A percentile compares a stretch with the other conserved stretches of the same genome.
These are phyloP conservation scores for Dinomys branickii DNA, from an alignment of 2,113 vertebrate species.

Conservation along the genomic window DNA sequence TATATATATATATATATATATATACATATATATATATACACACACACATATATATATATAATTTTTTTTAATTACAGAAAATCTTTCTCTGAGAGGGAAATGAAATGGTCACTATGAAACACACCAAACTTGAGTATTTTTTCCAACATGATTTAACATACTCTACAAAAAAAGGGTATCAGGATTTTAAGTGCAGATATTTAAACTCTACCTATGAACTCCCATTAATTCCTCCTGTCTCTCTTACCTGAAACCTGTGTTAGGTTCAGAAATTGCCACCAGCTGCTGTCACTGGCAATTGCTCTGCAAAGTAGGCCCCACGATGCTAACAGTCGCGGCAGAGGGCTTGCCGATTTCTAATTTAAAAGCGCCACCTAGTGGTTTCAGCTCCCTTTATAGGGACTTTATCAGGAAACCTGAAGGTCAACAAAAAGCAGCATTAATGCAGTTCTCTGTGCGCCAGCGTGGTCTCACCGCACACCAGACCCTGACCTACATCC, in stretches of 20 bases:
- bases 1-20: too few species aligned
- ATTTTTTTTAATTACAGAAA: slow-evolving; percentile 28
- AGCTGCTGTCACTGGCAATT: background rate
- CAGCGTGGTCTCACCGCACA: background rate
- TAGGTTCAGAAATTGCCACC: slow-evolving; percentile 37
- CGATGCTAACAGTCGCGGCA: background rate
- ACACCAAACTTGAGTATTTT: slow-evolving; percentile 26
- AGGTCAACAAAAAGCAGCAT: background rate
- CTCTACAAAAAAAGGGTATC: background rate
- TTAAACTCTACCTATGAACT: slow-evolving; percentile 7
- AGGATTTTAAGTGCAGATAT: slow-evolving; percentile 58
- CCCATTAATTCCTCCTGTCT: background rate
- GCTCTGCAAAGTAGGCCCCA: background rate
- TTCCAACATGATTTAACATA: slow-evolving; percentile 37
- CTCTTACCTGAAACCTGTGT: slow-evolving; percentile 37
- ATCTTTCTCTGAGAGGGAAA: background rate
- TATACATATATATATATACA: too few species aligned
- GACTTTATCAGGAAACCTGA: slow-evolving; percentile 15
- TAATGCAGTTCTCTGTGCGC: background rate
- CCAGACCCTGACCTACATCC: background rate
- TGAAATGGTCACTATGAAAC: slow-evolving; percentile 22
- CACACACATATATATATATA: too few species aligned
- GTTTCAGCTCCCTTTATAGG: background rate
- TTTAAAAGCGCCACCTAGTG: slow-evolving; percentile 83
- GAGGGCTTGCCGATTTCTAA: slow-evolving; percentile 31